phyloP scores from a whole-genome alignment of 2,888 invertebrate species.

The Gisinianus flammeolus region DNA sequence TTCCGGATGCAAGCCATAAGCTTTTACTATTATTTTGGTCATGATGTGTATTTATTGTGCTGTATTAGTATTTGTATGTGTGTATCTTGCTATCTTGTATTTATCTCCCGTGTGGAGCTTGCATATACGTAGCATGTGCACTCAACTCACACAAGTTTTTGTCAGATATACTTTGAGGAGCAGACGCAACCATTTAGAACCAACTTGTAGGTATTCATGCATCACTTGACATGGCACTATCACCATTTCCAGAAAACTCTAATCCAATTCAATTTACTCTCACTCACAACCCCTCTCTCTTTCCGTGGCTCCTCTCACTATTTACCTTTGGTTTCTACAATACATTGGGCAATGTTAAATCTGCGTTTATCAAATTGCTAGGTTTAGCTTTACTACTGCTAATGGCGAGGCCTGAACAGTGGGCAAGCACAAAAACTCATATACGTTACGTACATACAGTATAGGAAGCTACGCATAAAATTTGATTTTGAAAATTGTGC shows the following conservation, averaged over 20 bases:
- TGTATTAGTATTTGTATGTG: neutral
- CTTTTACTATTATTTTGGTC: neutral
- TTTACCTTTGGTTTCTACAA: neutral
- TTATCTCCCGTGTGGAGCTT: neutral
- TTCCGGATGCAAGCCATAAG: neutral
- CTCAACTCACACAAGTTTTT: too few relatives aligned
- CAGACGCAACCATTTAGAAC: constrained; percentile 34
- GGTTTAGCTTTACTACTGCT: neutral
- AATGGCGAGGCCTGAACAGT: neutral
- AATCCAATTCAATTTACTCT: constrained; percentile 1
- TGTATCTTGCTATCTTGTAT: neutral
- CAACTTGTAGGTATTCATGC: constrained; percentile 31
- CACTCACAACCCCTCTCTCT: neutral
- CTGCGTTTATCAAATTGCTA: neutral
- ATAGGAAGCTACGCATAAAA: too few relatives aligned
- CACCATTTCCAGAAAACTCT: neutral
- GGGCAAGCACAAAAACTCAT: neutral
- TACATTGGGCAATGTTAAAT: neutral
- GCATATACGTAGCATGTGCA: neutral
- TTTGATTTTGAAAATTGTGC: too few relatives aligned
- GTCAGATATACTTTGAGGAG: neutral
- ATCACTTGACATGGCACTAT: constrained; percentile 27
- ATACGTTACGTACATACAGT: neutral
- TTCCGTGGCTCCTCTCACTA: neutral
- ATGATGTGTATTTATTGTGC: neutral